phyloP scores from a whole-genome alignment of 1,140 invertebrate species.

The Ips typographus region DNA sequence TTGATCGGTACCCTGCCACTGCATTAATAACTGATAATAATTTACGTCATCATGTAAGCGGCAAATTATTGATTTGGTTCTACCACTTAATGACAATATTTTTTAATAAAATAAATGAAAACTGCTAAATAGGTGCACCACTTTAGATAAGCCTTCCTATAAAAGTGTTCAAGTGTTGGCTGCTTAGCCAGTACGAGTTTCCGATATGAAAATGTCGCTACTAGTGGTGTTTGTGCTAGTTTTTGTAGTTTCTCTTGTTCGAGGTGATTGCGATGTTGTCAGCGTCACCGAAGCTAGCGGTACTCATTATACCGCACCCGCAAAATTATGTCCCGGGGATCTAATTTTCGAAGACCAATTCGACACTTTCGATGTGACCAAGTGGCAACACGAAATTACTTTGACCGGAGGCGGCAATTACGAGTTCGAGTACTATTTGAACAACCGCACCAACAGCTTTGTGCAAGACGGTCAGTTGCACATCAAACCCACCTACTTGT shows the following conservation, averaged over 20 bases:
- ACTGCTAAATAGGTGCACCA: no score
- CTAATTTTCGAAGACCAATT: conserved; percentile 70
- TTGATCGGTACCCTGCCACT: no score
- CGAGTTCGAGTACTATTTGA: conserved; percentile 72
- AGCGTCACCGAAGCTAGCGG: conserved; percentile 49
- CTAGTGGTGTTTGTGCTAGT: background rate
- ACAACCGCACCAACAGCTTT: conserved; percentile 66
- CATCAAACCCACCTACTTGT: conserved; percentile 62
- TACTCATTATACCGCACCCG: conserved; percentile 42
- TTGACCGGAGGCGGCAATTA: conserved; percentile 68
- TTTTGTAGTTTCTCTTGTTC: background rate
- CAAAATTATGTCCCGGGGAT: conserved; percentile 55
- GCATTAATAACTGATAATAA: no score
- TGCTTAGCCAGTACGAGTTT: no score
- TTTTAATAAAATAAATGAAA: no score
- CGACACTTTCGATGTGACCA: conserved; percentile 59
- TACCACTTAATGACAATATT: background rate
- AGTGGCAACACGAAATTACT: conserved; percentile 70
- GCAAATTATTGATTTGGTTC: background rate
- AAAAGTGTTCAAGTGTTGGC: no score
- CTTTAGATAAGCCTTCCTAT: no score
- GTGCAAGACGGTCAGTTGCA: conserved; percentile 58
- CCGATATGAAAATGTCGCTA: no score
- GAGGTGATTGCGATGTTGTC: conserved; percentile 33
- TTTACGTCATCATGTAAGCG: background rate